Evolutionary conservation across 2,113 vertebrate genomes (phyloP).

Genomic region (Bubalus kerabau): DNA sequence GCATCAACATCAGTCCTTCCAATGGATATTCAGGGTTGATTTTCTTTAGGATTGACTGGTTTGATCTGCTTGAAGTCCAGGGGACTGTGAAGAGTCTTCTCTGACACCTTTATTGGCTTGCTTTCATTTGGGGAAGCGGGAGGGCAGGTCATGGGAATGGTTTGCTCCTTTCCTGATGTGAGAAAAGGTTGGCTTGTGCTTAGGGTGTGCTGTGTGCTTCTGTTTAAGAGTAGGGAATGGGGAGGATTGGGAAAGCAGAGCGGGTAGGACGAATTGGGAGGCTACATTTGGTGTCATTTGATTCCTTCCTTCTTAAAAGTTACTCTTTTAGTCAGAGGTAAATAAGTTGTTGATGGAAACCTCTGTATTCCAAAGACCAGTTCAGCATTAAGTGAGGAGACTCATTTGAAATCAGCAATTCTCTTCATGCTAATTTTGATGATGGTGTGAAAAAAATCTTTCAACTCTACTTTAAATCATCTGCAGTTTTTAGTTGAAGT

Average conservation of each 20-base stretch:
- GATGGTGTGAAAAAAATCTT: background rate
- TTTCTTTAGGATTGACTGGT: background rate
- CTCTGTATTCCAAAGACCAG: background rate
- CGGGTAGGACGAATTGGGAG: background rate
- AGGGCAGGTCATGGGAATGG: background rate
- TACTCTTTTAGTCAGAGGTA: background rate
- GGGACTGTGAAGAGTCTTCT: background rate
- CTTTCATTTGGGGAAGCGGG: background rate
- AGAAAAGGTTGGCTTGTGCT: background rate
- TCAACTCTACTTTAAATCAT: background rate
- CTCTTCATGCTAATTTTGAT: background rate
- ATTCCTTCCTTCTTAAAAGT: background rate
- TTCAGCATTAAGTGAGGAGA: background rate
- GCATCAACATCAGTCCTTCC: background rate
- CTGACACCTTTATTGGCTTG: background rate
- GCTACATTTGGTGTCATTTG: background rate
- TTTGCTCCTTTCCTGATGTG: background rate
- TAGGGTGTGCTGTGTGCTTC: background rate
- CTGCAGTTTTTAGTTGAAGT: slow-evolving; percentile 12
- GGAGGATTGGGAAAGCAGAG: background rate
- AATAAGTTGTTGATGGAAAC: background rate
- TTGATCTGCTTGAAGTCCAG: background rate
- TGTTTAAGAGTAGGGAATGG: background rate
- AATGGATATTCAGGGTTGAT: background rate
- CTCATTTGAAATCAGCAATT: background rate